Evolutionary conservation across 2,888 invertebrate species (phyloP), one percentile per base, ranked within the genome.

Genomic region (Meiosimyza decipiens): DNA sequence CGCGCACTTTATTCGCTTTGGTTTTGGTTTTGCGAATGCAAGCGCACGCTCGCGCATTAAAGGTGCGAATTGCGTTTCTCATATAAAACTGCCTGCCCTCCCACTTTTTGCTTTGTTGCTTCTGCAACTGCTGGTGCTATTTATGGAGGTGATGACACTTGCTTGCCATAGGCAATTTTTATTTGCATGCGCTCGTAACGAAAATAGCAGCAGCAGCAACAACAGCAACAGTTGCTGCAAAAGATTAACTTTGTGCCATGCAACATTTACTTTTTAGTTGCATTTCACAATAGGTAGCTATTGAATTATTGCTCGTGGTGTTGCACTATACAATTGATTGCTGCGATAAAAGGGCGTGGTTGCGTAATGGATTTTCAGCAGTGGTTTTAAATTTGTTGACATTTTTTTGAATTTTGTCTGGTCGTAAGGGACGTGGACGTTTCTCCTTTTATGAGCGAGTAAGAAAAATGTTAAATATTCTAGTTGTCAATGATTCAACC

Each of bases 141-240:
- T 70, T 73, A 69, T 51, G 68, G 63, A 59, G 62, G 51, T 71
- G 59, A 55, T 68, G 73, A 77, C 75, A 73, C 73, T 77, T 75
- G 63, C 62, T 65, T 40, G 67, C 52, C 62, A n/a, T 47, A 60
- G 16, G 52, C 47, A 71, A 16, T 16, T n/a, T 70, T 71, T 63
- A 76, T 66, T 75, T 72, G 74, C 73, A 66, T 60, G 62, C 63
- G 49, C 40, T 16, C 1, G 47, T 40, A 40, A 16, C n/a, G 62
- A 40, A 28, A 28, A 57, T 28, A 57, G 40, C n/a, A 16, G 47
- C 33, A 67, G 40, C 62, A 16, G 62, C 22, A 22, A 1, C 28
- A 22, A 6, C 28, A n/a, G 62, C 62, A 40, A 16, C 33, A 40
- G 33, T n/a, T 62, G 62, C 16, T 33, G 6, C n/a, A 16, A 15